Evolutionary conservation across 2,888 invertebrate genomes (phyloP), one percentile per base, ranked within the genome.

Genomic region (Caenorhabditis sulstoni): DNA sequence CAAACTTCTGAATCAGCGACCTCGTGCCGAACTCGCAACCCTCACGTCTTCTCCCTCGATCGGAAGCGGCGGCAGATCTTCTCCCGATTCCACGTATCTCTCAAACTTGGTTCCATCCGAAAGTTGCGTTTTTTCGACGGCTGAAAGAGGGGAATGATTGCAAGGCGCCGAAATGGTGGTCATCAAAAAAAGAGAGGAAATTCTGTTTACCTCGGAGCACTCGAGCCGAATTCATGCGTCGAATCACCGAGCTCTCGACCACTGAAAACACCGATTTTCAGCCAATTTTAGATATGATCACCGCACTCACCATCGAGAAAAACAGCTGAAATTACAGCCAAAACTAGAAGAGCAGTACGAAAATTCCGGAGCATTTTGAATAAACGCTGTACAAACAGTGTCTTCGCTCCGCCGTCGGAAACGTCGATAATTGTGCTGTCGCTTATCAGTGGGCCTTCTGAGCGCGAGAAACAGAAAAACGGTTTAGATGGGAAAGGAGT

Each of bases 61-160:
- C 22, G 77, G 77, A 45, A 78, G 66, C 20, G 70, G 39, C 11
- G 70, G 71, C 11, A 78, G 12, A 5, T 59, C 66, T 1, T 55
- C 14, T 14, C 58, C 70, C 37, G 35, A 47, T 23, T 79, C 73
- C 35, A n/a, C 22, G 49, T 50, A 67, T 41, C 18, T 67, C 35
- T 71, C 67, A 14, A 73, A 73, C 41, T 37, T 57, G 9, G 73
- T 73, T 16, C 73, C 73, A 62, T 79, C 79, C 0, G 67, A 29
- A 2, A 67, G 45, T 7, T 35, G 20, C 3, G 66, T 66, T 37
- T 59, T 61, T 18, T 44, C 53, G 29, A 29, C 29, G 29, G 29
- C 70, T 62, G 70, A 50, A 62, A 57, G 45, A 14, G 18, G 39
- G 2, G 11, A 22, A 29, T 57, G 29, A 5, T 29, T 29, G 7